Base-by-base conservation (phyloP, 2,113 vertebrate species). In the Apistogramma diplotaenia region DNA sequence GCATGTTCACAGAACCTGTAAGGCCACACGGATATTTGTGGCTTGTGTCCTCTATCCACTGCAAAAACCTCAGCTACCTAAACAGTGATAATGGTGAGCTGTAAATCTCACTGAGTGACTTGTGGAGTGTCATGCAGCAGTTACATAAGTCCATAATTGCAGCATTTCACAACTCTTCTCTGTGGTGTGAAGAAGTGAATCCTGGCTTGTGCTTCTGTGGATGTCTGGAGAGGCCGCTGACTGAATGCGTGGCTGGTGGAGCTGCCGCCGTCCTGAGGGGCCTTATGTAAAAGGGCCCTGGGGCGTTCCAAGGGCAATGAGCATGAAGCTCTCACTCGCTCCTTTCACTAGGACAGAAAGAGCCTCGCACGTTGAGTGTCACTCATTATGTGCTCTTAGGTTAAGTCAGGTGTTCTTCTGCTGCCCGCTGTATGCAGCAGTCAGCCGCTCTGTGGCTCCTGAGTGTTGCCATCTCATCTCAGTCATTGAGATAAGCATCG, bases 231-330 rank as follows among this genome's bases (percentile, higher is more conserved):
- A 51, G 43, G 43, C 43, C 12, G 25, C 25, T 29, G 3, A 29
- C 40, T 70, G 43, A 49, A 49, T 70, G 6, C 49, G 23, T 49
- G 62, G 37, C 78, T 31, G 73, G 58, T 4, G 35, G 56, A 74
- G 83, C 75, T n/a, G 55, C 83, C 19, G 12, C 18, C 6, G 61
- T 27, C 43, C 58, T 3, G 25, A 43, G 18, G 76, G 58, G 75
- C 12, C 61, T 93, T 91, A 89, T 59, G 76, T 87, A 91, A 93
- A 85, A 83, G 86, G 46, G 78, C 85, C 85, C 53, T 0, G 67
- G 82, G 82, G 79, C 67, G 85, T 84, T 91, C 83, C 88, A 78
- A 78, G 84, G 74, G 65, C 88, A 87, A 76, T 78, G 73, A 89
- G 85, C 89, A 73, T 25, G 8, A 74, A 73, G 82, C 73, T 89